A percentile compares a stretch with the other conserved stretches of the same genome.
phyloP scores from a whole-genome alignment of 2,113 vertebrate species.

The Silurus meridionalis region DNA sequence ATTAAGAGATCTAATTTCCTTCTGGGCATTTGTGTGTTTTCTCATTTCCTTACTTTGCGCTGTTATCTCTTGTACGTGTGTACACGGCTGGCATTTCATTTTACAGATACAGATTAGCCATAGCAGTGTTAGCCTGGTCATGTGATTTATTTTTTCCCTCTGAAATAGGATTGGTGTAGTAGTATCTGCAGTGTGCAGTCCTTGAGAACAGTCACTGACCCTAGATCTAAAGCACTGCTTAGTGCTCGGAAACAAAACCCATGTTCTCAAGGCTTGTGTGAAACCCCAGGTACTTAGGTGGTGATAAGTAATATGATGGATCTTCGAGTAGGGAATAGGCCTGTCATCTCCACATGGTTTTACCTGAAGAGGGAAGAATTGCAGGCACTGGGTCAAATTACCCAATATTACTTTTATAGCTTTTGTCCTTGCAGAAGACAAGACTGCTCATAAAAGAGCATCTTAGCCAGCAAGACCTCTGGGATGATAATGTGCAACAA shows the following conservation, averaged over 20 bases:
- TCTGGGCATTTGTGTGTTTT: slow-evolving; percentile 33
- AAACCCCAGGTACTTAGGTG: neutral
- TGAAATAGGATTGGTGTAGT: neutral
- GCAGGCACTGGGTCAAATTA: slow-evolving; percentile 61
- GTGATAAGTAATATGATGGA: slow-evolving; percentile 34
- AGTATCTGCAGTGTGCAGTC: slow-evolving; percentile 21
- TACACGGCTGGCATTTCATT: slow-evolving; percentile 67
- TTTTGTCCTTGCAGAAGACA: slow-evolving; percentile 59
- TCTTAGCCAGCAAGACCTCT: slow-evolving; percentile 53
- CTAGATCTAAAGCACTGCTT: slow-evolving; percentile 14
- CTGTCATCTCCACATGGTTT: slow-evolving; percentile 17
- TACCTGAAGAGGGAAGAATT: slow-evolving; percentile 38
- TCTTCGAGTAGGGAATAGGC: slow-evolving; percentile 17
- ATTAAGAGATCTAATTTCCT: slow-evolving; percentile 45
- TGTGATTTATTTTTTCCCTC: slow-evolving; percentile 27
- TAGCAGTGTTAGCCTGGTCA: slow-evolving; percentile 35
- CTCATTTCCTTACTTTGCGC: slow-evolving; percentile 35
- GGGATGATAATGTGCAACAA: slow-evolving; percentile 59
- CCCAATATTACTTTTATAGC: slow-evolving; percentile 68
- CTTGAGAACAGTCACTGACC: slow-evolving; percentile 35
- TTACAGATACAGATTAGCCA: slow-evolving; percentile 75
- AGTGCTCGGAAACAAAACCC: neutral
- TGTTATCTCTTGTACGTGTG: slow-evolving; percentile 15
- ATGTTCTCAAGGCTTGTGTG: neutral
- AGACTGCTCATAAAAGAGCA: slow-evolving; percentile 66